phyloP scores from a whole-genome alignment of 2,888 invertebrate species.

The Sinopyrophorus schimmeli region DNA sequence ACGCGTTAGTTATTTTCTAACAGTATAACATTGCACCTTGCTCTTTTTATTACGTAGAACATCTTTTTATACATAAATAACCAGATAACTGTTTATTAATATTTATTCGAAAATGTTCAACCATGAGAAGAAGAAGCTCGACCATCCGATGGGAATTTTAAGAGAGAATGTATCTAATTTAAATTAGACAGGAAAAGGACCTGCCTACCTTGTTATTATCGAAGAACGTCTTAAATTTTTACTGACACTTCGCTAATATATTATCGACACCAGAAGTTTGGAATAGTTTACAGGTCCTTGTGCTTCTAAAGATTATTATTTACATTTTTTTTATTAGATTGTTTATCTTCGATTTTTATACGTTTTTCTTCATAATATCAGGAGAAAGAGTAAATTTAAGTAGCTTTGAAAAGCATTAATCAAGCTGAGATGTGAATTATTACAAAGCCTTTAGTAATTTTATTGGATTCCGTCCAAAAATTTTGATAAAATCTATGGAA shows the following conservation, averaged over 20 bases:
- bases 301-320: constrained; percentile 15
- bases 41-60: constrained; percentile 22
- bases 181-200: constrained; percentile 18
- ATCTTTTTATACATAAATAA: constrained; percentile 25
- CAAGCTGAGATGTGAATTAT: no score
- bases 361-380: no score
- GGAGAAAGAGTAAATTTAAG: no score
- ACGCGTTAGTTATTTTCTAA: constrained; percentile 27
- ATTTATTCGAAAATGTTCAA: constrained; percentile 12
- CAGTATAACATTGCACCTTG: constrained; percentile 22
- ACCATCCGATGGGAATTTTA: constrained; percentile 23
- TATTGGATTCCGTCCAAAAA: no score
- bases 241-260: constrained; percentile 8
- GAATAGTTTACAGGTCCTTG: constrained; percentile 1
- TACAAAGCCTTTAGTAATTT: no score
- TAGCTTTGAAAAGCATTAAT: no score
- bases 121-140: constrained; percentile 16
- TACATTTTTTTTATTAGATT: constrained; percentile 18
- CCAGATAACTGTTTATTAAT: constrained; percentile 24
- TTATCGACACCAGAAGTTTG: constrained; percentile 2
- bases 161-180: constrained; percentile 20
- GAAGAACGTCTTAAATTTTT: constrained; percentile 14
- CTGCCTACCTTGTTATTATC: constrained; percentile 19
- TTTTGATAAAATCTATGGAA: no score
- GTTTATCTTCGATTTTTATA: constrained; percentile 18